Evolutionary conservation across 37 sponge, comb jelly and placozoan genomes (phyloP), one percentile per base, ranked within the genome.

Genomic region (Beroe forskalii): DNA sequence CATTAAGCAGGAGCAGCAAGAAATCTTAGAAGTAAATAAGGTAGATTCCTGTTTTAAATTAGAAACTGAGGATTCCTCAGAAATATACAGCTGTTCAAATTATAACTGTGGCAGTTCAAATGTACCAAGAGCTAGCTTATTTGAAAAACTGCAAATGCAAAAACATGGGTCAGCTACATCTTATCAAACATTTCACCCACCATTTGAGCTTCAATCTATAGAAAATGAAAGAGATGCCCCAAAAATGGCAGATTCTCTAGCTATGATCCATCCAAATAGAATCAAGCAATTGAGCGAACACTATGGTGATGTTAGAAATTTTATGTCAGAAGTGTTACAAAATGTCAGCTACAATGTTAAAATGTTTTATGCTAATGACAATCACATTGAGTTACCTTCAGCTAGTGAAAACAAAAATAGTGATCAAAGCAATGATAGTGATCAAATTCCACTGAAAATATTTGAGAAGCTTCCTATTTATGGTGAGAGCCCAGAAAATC

Each of bases 331-430:
- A 33, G 32, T 69, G 2, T 69, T 69, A 37, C 8, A 33, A 14
- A 33, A 69, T 69, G 72, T 69, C 2, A 69, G 32, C 37, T 32
- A 69, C 12, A 69, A 69, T 27, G 32, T 69, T 32, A 19, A 69
- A 14, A 69, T 12, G 19, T 32, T 69, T 1, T 3, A 32, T 33
- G 17, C 9, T 2, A 36, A 69, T 14, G 72, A 36, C 39, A 36
- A 6, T 14, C 28, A 69, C 17, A 33, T 31, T 69, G 17, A 3
- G 3, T 36, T 1, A 14, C 6, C 3, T 32, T 8, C 1, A 17
- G 0, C 20, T 20, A 1, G 1, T 14, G 38, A 69, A 69, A 3
- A 4, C 6, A 6, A 8, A 20, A 20, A 20, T 3, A 63, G 66
- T 4, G n/a, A 63, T 6, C 25, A 4, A n/a, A 63, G 2, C 23